phyloP scores from a whole-genome alignment of 2,888 invertebrate genomes.

The Stenolophus ochropezus region DNA sequence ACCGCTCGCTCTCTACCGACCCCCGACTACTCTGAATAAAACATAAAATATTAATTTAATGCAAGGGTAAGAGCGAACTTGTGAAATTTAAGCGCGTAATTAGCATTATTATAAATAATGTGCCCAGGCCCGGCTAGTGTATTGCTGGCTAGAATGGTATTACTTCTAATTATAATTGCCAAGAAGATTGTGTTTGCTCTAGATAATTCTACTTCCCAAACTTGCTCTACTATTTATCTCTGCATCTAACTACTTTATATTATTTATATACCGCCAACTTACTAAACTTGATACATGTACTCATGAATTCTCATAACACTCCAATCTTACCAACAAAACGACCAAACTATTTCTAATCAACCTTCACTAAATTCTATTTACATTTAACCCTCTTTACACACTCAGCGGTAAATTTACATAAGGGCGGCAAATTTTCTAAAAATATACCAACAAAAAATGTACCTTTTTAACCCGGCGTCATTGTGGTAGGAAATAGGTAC shows the following conservation, averaged over 20 bases:
- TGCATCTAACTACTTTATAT: conserved; percentile 28
- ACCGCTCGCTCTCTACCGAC: neutral
- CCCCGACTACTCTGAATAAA: conserved; percentile 30
- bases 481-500: no score
- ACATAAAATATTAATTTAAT: conserved; percentile 61
- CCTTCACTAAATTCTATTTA: no score
- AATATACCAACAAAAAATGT: no score
- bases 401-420: no score
- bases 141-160: conserved; percentile 9
- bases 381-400: no score
- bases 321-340: no score
- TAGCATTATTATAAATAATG: conserved; percentile 60
- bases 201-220: conserved; percentile 25
- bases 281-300: conserved; percentile 1
- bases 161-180: conserved; percentile 46
- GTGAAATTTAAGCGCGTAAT: conserved; percentile 60
- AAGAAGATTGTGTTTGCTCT: conserved; percentile 25
- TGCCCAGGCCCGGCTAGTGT: neutral
- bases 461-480: no score
- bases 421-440: no score
- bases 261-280: conserved; percentile 20
- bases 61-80: conserved; percentile 57
- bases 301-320: conserved; percentile 9
- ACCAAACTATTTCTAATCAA: no score
- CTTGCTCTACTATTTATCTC: neutral